phyloP scores from a whole-genome alignment of 2,113 vertebrate species.

The Sinocyclocheilus anshuiensis region DNA sequence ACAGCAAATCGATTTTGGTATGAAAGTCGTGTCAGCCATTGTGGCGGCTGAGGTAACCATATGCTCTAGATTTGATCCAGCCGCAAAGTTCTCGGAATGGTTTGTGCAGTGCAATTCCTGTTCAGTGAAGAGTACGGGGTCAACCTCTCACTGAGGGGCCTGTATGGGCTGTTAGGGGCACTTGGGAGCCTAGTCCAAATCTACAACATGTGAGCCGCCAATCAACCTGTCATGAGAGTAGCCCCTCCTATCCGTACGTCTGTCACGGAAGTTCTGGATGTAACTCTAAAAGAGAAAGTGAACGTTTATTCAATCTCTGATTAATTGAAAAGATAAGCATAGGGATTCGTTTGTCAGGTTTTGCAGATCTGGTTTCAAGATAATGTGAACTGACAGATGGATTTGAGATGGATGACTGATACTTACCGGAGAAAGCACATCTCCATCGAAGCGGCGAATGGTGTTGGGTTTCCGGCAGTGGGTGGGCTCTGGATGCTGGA shows the following conservation, averaged over 20 bases:
- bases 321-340: not conserved
- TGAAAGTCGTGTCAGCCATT: not conserved
- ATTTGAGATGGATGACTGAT: constrained; percentile 41
- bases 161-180: constrained; percentile 87
- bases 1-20: constrained; percentile 8
- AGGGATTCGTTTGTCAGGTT: not conserved
- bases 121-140: constrained; percentile 45
- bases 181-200: constrained; percentile 94
- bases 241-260: constrained; percentile 86
- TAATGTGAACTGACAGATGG: not conserved
- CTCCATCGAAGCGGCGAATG: constrained; percentile 92
- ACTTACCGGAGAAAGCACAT: constrained; percentile 92
- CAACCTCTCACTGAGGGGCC: constrained; percentile 86
- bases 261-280: constrained; percentile 96
- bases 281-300: constrained; percentile 82
- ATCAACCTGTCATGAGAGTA: constrained; percentile 86
- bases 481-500: constrained; percentile 82
- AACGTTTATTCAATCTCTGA: not conserved
- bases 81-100: not conserved
- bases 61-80: constrained; percentile 33
- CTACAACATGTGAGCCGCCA: constrained; percentile 82
- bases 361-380: not conserved
- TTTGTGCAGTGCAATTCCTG: not conserved
- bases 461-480: constrained; percentile 91
- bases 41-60: not conserved